Evolutionary conservation across 2,113 vertebrate genomes (phyloP), one percentile per base, ranked within the genome.

Genomic region (Takifugu flavidus): DNA sequence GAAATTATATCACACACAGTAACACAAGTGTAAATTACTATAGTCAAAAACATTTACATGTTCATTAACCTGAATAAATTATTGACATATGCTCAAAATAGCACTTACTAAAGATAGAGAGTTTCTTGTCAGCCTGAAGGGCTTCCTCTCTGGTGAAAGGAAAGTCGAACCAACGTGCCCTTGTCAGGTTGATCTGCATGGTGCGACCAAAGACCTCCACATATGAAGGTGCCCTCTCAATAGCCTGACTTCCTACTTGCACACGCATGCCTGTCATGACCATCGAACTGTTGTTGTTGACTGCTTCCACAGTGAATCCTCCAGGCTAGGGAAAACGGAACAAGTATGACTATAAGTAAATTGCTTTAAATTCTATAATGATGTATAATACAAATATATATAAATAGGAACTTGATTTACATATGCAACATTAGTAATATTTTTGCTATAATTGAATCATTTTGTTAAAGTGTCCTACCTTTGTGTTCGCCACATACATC

Each of bases 401-500:
- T 49, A 6, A 31, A 6, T 31, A 13, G 8, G 11, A 12, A 46
- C 14, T 15, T 8, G 5, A 49, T 20, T 20, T 49, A n/a, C 15
- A 49, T 25, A 8, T 8, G 47, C 2, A 5, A 25, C n/a, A 49
- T n/a, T 20, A n/a, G 15, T 20, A 25, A 49, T 43, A 31, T 5
- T 5, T 53, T 68, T 54, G 53, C 13, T 28, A 27, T 42, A 7
- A 65, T 13, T 53, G 25, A 60, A 59, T 50, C 0, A 47, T 39
- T 31, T 20, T 20, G 15, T 34, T 10, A 25, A 54, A 63, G 56
- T 25, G 3, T 15, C 13, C 2, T 82, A 99, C 97, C 95, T 99
- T 99, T 1, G 97, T 99, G 91, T 94, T 99, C 75, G 97, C 97
- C 84, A 99, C 96, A 25, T 99, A 99, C 96, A 99, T 98, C 89